Evolutionary conservation across 2,797 vertebrate genomes (phyloP).

Genomic region (Hybognathus amarus): DNA sequence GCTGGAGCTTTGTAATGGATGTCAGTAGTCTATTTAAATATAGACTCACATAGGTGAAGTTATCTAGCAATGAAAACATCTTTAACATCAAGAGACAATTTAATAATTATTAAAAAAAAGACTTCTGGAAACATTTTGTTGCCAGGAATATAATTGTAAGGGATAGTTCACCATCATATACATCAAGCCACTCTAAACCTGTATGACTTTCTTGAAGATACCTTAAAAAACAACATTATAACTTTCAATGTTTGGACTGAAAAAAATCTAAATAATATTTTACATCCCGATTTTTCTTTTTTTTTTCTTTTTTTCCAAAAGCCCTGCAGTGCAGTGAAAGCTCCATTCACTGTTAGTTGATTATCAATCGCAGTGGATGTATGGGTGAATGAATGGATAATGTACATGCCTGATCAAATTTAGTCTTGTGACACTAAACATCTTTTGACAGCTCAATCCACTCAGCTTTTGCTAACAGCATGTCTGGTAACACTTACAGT

Average conservation of each 20-base stretch:
- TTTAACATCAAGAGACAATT: background rate
- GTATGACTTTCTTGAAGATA: background rate
- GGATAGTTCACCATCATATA: background rate
- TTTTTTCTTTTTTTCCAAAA: background rate
- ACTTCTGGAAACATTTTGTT: background rate
- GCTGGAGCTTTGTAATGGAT: slow-evolving; percentile 1
- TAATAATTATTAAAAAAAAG: background rate
- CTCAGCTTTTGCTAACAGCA: background rate
- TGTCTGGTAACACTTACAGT: slow-evolving; percentile 27
- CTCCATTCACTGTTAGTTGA: background rate
- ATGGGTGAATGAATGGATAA: slow-evolving; percentile 2
- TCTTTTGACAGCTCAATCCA: slow-evolving; percentile 33
- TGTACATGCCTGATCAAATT: slow-evolving; percentile 32
- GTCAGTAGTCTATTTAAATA: background rate
- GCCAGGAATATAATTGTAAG: background rate
- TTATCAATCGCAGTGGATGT: background rate
- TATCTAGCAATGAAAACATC: background rate
- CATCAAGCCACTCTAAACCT: background rate
- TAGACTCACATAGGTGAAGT: background rate
- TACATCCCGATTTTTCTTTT: background rate
- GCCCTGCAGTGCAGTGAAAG: background rate
- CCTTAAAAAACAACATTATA: background rate
- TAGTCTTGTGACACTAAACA: slow-evolving; percentile 37
- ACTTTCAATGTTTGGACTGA: background rate
- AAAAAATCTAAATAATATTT: background rate